Percentiles rank a stretch among this genome's conserved stretches.
Evolutionary conservation across 2,113 vertebrate species (phyloP).

Genomic region (Jacana jacana): DNA sequence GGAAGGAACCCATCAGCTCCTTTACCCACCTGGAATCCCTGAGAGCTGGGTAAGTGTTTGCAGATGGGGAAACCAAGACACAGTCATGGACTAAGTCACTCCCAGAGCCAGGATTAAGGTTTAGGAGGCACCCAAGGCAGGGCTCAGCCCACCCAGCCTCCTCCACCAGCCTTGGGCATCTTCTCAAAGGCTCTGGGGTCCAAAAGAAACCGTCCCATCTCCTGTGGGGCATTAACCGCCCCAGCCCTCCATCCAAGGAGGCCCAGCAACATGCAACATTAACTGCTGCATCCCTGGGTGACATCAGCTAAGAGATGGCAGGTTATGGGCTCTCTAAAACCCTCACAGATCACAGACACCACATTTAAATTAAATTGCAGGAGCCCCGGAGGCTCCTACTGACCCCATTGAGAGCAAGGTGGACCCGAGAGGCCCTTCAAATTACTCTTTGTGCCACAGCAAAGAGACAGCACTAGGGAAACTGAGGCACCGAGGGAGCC

Average conservation of each 20-base stretch:
- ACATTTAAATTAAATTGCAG: background rate
- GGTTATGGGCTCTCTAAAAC: background rate
- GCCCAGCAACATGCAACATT: fast-evolving
- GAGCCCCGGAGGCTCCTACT: background rate
- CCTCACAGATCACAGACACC: background rate
- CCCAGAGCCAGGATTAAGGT: background rate
- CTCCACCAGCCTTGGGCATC: background rate
- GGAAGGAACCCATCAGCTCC: background rate
- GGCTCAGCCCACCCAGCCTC: background rate
- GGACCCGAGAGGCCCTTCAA: fast-evolving
- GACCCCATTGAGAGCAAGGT: background rate
- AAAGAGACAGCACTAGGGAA: background rate
- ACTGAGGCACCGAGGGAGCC: background rate
- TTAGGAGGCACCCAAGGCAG: background rate
- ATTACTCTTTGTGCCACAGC: background rate
- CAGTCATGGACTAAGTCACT: background rate
- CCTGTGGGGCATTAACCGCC: background rate
- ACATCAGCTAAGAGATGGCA: background rate
- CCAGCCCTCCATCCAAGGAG: background rate
- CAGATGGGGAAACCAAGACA: background rate
- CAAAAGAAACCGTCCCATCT: no score
- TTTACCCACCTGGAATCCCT: background rate
- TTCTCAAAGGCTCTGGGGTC: background rate
- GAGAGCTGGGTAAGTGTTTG: background rate
- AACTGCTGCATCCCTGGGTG: fast-evolving